A percentile compares a stretch with the other conserved stretches of the same genome.
These are phyloP conservation scores for Archegozetes longisetosus DNA, from an alignment of 1,140 invertebrate genomes.

Conservation along the genomic window DNA sequence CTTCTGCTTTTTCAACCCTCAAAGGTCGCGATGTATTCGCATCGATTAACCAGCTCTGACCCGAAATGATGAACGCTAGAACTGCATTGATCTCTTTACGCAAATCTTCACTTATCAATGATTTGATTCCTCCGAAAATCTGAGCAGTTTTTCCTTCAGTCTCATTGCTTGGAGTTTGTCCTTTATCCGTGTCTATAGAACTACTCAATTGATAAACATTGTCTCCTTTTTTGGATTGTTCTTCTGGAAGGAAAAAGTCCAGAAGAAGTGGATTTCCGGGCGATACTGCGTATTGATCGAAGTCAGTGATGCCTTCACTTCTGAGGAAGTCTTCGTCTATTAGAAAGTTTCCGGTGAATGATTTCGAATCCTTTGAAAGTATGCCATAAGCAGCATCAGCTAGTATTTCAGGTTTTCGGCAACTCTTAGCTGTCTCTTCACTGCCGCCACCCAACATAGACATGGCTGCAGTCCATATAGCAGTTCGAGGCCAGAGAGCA, in stretches of 20 bases:
- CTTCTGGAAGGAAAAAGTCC: slow-evolving; percentile 75
- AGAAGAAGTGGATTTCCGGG: slow-evolving; percentile 56
- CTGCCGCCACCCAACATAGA: slow-evolving; percentile 69
- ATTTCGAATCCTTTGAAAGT: slow-evolving; percentile 55
- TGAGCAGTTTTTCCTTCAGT: neutral
- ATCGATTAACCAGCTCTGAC: slow-evolving; percentile 16
- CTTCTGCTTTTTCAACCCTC: neutral
- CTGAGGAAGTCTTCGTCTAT: slow-evolving; percentile 83
- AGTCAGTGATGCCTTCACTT: slow-evolving; percentile 60
- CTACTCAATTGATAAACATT: neutral
- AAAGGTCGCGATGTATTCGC: slow-evolving; percentile 11
- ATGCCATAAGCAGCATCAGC: slow-evolving; percentile 88
- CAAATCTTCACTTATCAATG: slow-evolving; percentile 12
- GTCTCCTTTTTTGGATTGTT: neutral
- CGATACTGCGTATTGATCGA: slow-evolving; percentile 68
- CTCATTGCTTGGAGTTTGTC: neutral
- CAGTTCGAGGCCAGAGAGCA: slow-evolving; percentile 89
- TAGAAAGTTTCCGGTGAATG: slow-evolving; percentile 72
- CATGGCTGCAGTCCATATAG: slow-evolving; percentile 87
- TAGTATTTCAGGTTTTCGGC: slow-evolving; percentile 78
- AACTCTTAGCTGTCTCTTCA: slow-evolving; percentile 35
- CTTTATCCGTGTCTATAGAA: neutral
- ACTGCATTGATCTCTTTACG: slow-evolving; percentile 18
- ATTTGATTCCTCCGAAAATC: slow-evolving; percentile 14
- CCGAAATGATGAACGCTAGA: slow-evolving; percentile 14